A percentile compares a stretch with the other conserved stretches of the same genome.
Evolutionary conservation across 2,113 vertebrate genomes (phyloP).

Genomic region (Serilophus lunatus): DNA sequence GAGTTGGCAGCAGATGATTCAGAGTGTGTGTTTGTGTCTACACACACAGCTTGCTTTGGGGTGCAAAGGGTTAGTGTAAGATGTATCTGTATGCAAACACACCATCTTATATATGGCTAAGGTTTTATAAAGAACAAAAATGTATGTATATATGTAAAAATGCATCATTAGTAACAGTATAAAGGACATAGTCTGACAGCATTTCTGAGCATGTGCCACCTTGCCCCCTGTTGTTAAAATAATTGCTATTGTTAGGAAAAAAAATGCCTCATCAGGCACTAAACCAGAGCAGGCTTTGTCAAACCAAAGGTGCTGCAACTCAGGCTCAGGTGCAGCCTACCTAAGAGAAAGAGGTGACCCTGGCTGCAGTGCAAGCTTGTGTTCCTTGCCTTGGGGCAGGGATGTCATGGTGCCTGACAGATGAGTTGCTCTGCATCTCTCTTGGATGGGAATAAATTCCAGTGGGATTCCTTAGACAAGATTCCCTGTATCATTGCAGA

Average conservation of each 20-base stretch:
- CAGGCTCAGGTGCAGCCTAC: not conserved
- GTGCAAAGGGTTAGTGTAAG: not conserved
- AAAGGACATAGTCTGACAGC: not conserved
- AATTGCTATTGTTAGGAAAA: not conserved
- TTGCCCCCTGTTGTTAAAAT: not conserved
- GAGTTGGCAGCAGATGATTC: conserved; percentile 50
- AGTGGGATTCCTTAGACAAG: not conserved
- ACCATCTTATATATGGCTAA: not conserved
- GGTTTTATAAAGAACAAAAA: not conserved
- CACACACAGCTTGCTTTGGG: conserved; percentile 6
- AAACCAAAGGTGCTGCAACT: not conserved
- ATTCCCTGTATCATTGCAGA: not conserved
- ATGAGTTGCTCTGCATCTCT: not conserved
- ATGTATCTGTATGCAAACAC: not conserved
- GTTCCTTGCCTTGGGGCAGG: not conserved
- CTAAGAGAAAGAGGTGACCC: not conserved
- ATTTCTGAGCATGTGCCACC: conserved; percentile 17
- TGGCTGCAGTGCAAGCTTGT: not conserved
- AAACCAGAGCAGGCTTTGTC: not conserved
- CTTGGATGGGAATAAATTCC: not conserved
- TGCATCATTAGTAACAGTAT: not conserved
- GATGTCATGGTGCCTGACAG: not conserved
- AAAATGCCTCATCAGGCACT: not conserved
- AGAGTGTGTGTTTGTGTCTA: conserved; percentile 13
- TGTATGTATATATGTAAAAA: not conserved